phyloP scores from a whole-genome alignment of 2,797 vertebrate species.

The Peromyscus eremicus region DNA sequence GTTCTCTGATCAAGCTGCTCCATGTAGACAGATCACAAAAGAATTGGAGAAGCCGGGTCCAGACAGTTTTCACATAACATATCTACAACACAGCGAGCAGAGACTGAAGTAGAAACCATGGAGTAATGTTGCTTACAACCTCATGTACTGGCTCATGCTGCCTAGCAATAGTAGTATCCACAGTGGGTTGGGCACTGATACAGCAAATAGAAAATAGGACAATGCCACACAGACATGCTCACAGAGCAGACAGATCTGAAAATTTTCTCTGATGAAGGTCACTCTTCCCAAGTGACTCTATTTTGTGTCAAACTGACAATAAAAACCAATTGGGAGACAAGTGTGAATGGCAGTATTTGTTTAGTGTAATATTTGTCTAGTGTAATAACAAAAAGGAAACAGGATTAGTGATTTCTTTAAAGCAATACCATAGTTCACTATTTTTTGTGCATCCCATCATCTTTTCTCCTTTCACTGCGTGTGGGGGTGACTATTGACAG shows the following conservation, averaged over 20 bases:
- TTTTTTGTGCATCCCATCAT: not conserved
- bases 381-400: not conserved
- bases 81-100: not conserved
- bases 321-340: not conserved
- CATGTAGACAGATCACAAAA: not conserved
- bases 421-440: not conserved
- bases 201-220: not conserved
- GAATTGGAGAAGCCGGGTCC: not conserved
- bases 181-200: not conserved
- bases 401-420: not conserved
- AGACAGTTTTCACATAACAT: not conserved
- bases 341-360: constrained; percentile 16
- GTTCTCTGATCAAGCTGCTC: not conserved
- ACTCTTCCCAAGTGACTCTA: not conserved
- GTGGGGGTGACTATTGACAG: not conserved
- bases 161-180: not conserved
- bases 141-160: not conserved
- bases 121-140: not conserved
- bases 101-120: not conserved
- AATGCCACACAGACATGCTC: not conserved
- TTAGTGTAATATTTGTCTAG: constrained; percentile 29
- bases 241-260: not conserved
- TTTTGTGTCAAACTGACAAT: not conserved
- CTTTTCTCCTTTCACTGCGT: not conserved
- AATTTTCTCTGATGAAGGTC: not conserved